Base-by-base conservation (phyloP, 2,888 invertebrate species). In the Ernsta delagoae region DNA sequence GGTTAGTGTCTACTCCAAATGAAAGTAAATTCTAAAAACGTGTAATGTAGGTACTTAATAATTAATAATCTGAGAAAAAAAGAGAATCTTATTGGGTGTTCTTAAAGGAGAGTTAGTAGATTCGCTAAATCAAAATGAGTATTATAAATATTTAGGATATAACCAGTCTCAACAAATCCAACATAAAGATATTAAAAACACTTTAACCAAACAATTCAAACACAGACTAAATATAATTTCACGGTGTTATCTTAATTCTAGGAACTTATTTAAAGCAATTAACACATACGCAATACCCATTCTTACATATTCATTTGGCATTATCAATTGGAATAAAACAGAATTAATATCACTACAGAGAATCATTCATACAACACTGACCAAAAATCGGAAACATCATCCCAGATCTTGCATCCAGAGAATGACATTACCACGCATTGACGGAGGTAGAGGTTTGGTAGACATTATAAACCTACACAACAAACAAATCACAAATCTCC, bases 81-180 rank as follows among this genome's bases (percentile, higher is more conserved):
- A 48, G 31, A 36, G 39, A 34, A 39, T 3, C 16, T 1, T 12
- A 39, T 12, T 8, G 41, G 5, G n/a, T 41, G 50, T 11, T 39
- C 12, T 41, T 41, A 36, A 12, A 2, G 50, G 50, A 9, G 41
- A 64, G 1, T 3, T 5, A 43, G 56, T 70, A 43, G 54, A 65
- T 45, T 31, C 70, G 34, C 3, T 70, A 9, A 34, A 59, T 4
- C 34, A 65, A 60, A 34, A 34, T 36, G 8, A 59, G n/a, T 31
- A n/a, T 6, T 70, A 70, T 24, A 64, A 65, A 65, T 70, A 70
- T 39, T 54, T 70, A 70, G 64, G 70, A 5, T 65, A 60, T 11
- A n/a, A 70, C 6, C 62, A 65, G 36, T 61, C 70, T n/a, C 56
- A 34, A 16, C 41, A 59, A 57, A 66, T 70, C 5, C n/a, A 39